These are phyloP conservation scores for Nemotelus nigrinus DNA, from an alignment of 2,888 invertebrate species.

Conservation along the genomic window DNA sequence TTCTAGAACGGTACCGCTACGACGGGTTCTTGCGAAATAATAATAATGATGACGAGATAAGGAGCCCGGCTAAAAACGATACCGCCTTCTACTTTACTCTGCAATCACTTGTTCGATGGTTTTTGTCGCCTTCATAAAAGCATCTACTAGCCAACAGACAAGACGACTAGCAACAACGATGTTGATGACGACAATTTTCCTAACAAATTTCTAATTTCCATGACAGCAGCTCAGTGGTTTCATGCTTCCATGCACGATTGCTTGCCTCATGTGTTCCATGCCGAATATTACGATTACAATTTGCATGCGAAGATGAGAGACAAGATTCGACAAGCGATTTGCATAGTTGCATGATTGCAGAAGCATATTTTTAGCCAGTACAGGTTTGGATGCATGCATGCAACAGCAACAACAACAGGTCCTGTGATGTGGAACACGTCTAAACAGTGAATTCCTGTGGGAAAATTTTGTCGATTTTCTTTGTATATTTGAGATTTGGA, in stretches of 20 bases:
- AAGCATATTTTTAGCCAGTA: constrained; percentile 12
- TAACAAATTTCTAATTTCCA: constrained; percentile 2
- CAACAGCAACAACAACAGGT: too few relatives aligned
- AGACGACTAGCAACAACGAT: background rate
- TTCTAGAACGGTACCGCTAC: background rate
- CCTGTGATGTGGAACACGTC: background rate
- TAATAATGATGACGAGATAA: background rate
- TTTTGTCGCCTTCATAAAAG: too few relatives aligned
- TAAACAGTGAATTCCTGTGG: background rate
- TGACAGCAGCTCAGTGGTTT: background rate
- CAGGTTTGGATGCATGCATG: background rate
- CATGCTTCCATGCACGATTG: background rate
- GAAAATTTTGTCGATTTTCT: background rate
- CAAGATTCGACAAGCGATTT: background rate
- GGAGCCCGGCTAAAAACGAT: background rate
- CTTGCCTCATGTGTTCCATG: background rate
- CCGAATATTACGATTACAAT: background rate
- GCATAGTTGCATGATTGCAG: constrained; percentile 8
- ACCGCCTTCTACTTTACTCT: background rate
- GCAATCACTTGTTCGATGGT: background rate
- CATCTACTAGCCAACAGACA: too few relatives aligned
- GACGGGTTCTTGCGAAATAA: background rate
- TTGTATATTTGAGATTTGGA: background rate
- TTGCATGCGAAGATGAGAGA: background rate
- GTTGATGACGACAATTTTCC: background rate